Evolutionary conservation across 2,888 invertebrate species (phyloP), one percentile per base, ranked within the genome.

Genomic region (Operophtera brumata): DNA sequence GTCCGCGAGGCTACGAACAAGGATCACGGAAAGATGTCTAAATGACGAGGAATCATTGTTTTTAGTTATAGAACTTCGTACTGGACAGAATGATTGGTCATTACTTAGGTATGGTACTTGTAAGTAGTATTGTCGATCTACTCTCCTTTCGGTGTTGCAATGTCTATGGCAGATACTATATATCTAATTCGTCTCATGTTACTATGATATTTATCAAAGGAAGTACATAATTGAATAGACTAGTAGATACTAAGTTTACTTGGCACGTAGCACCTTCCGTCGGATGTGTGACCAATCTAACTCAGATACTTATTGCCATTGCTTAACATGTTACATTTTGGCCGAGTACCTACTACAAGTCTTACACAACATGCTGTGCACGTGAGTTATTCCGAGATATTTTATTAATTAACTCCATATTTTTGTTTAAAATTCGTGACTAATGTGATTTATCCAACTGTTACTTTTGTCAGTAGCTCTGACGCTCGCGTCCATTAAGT

Each of bases 201-300:
- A 20, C 20, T 20, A 3, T 20, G 20, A 20, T 20, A 20, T 20
- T 20, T 34, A 51, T 47, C 28, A 48, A 45, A 59, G 54, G 40
- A 14, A 30, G 14, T 14, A 12, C 32, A 20, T 20, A 20, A 20
- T 20, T 2, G 4, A 20, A 3, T 20, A 20, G 20, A 20, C 45
- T 47, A 49, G 48, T 41, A 40, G 39, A 40, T 53, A 40, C 55
- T 61, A 57, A 54, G 42, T 14, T 48, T 48, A 56, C 59, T 59
- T 61, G 57, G 52, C 61, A 30, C 30, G 62, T 51, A 43, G 46
- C 40, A 48, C 59, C 61, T 64, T 59, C 64, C 60, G 62, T 44
- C 57, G 52, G 57, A 53, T 52, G 50, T 50, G 58, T 51, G 58
- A 61, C 60, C 54, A 50, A 53, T 58, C 49, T 44, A 43, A 56